Conservation (phyloP, 2,888 invertebrate species). For the Dolichomitus sp. region DNA sequence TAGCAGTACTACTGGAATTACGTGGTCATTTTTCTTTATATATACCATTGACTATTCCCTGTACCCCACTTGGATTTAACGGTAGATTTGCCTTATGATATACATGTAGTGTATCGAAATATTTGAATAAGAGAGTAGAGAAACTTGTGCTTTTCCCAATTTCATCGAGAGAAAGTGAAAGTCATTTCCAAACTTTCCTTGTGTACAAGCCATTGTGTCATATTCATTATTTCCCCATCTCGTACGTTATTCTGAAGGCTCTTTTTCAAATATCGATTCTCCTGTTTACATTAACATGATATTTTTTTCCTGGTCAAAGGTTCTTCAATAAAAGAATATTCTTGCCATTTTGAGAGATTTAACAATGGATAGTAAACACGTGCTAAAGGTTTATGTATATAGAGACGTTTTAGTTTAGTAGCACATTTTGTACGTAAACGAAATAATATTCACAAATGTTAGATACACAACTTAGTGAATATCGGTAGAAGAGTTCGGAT, state of each 20-base stretch:
- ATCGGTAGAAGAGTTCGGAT: no score
- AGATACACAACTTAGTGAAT: no score
- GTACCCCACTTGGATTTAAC: conserved; percentile 1
- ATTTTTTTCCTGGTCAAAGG: no score
- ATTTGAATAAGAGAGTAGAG: not conserved
- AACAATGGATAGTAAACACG: no score
- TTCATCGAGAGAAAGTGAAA: conserved; percentile 22
- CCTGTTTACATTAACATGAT: not conserved
- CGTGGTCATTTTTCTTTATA: conserved; percentile 23
- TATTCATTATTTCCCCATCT: not conserved
- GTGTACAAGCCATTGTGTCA: not conserved
- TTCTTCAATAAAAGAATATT: no score
- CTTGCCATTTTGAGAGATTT: no score
- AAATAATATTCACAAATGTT: no score
- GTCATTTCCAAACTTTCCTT: not conserved
- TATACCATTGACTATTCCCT: not conserved
- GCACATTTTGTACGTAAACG: no score
- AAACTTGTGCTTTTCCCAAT: conserved; percentile 8
- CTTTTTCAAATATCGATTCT: not conserved
- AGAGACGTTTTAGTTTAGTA: no score
- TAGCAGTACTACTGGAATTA: not conserved
- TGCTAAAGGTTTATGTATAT: no score
- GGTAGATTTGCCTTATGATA: not conserved
- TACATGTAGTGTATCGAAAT: not conserved
- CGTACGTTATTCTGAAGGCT: not conserved